phyloP scores from a whole-genome alignment of 1,140 invertebrate species.

The Saccostrea glomerata region DNA sequence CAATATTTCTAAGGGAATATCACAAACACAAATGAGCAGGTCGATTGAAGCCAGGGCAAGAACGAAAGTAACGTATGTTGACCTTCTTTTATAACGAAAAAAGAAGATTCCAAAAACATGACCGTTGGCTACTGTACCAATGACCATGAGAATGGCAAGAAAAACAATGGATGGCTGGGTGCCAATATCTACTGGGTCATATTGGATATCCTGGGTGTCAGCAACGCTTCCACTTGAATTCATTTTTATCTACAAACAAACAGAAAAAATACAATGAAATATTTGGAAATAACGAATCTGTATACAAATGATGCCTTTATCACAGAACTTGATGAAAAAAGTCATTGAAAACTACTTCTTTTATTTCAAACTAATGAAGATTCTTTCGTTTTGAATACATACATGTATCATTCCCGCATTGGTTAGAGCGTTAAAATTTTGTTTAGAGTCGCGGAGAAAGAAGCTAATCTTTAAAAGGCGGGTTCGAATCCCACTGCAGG shows the following conservation, averaged over 20 bases:
- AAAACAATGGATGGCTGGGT: neutral
- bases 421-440: too few species aligned
- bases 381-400: too few species aligned
- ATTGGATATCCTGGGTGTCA: neutral
- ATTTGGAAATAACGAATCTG: too few species aligned
- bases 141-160: neutral
- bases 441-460: too few species aligned
- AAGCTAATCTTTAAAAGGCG: too few species aligned
- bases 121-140: slow-evolving; percentile 42
- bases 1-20: slow-evolving; percentile 43
- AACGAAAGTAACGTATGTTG: slow-evolving; percentile 37
- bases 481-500: too few species aligned
- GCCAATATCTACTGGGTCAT: neutral
- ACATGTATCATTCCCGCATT: too few species aligned
- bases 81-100: slow-evolving; percentile 17
- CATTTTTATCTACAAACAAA: neutral
- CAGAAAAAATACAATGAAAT: too few species aligned
- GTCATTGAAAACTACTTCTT: too few species aligned
- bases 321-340: too few species aligned
- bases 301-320: too few species aligned
- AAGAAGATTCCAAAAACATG: slow-evolving; percentile 41
- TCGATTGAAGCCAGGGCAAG: slow-evolving; percentile 29
- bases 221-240: neutral
- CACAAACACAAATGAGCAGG: slow-evolving; percentile 27
- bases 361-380: too few species aligned